phyloP scores from a whole-genome alignment of 2,113 vertebrate genomes.

The Callipepla californica region DNA sequence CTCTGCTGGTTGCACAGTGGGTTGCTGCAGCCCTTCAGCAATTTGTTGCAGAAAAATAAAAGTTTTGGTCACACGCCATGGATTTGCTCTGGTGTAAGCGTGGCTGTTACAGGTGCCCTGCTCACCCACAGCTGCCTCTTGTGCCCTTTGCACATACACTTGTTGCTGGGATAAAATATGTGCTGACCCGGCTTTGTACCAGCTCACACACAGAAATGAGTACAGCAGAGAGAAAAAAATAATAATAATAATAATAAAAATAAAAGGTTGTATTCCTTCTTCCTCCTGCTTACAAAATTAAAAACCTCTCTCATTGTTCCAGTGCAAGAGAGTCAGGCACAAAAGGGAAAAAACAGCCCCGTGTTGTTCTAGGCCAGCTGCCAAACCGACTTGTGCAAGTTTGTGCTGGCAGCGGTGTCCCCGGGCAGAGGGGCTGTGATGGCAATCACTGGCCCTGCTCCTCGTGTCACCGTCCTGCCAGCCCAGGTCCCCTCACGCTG shows the following conservation, averaged over 20 bases:
- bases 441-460: not conserved
- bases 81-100: not conserved
- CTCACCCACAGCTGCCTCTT: not conserved
- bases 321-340: not conserved
- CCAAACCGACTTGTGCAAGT: constrained; percentile 52
- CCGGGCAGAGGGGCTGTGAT: not conserved
- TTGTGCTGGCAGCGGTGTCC: constrained; percentile 38
- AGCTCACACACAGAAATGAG: not conserved
- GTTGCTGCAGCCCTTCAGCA: not conserved
- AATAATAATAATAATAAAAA: not conserved
- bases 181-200: constrained; percentile 16
- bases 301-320: constrained; percentile 58
- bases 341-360: constrained; percentile 61
- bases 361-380: constrained; percentile 50
- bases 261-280: not conserved
- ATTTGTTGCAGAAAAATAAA: not conserved
- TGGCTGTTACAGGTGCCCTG: not conserved
- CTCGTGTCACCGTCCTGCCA: constrained; percentile 9
- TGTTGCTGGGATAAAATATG: not conserved
- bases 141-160: constrained; percentile 40
- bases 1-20: rapidly evolving
- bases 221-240: not conserved
- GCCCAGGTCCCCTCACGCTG: not conserved
- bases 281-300: constrained; percentile 12
- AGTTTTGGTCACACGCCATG: not conserved